Evolutionary conservation across 2,113 vertebrate genomes (phyloP).

Genomic region (Chaetops frenatus): DNA sequence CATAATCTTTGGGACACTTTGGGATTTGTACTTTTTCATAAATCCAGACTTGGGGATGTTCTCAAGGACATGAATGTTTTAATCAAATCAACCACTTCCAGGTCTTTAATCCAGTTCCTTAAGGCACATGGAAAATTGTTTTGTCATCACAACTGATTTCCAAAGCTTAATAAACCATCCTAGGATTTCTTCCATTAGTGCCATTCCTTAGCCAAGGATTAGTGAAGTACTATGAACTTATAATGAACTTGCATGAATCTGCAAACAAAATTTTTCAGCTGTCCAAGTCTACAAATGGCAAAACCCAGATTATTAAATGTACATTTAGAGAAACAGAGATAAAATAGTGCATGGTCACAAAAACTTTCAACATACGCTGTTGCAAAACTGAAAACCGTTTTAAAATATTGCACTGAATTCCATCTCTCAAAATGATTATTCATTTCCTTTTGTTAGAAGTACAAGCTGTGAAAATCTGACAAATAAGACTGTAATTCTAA

Average conservation of each 20-base stretch:
- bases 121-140: neutral
- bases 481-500: neutral
- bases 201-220: neutral
- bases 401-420: neutral
- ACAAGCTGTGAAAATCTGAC: neutral
- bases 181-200: neutral
- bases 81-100: neutral
- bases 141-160: neutral
- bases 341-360: neutral
- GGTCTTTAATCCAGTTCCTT: neutral
- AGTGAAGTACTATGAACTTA: neutral
- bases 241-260: neutral
- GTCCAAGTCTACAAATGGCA: neutral
- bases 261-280: neutral
- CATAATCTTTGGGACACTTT: neutral
- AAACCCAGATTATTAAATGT: neutral
- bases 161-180: neutral
- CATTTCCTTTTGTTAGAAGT: neutral
- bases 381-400: neutral
- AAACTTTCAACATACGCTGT: neutral
- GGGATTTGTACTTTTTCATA: neutral
- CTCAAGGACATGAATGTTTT: neutral
- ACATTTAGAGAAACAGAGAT: neutral
- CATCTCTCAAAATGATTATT: neutral
- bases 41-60: neutral